Evolutionary conservation across 2,797 vertebrate species (phyloP), one percentile per base, ranked within the genome.

Genomic region (Forpus xanthops): DNA sequence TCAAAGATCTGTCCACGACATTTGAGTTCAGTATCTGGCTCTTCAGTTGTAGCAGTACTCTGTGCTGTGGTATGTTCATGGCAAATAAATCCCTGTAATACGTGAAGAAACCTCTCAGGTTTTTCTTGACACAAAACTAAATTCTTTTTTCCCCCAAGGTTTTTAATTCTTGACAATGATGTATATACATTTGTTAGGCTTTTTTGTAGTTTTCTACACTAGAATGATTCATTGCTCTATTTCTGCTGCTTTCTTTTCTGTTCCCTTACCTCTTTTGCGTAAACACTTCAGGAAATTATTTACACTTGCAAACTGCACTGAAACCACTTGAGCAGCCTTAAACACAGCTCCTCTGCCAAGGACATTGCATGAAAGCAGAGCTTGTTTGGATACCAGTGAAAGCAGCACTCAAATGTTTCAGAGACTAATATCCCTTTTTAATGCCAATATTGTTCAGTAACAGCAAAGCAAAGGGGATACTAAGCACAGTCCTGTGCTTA

Each of bases 251-350:
- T 90, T 85, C 25, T 88, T 53, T 74, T 92, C 80, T 52, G 64
- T 81, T 89, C 55, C 55, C 39, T 16, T 80, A 58, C 49, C 33
- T 85, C 53, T 92, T 82, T 66, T 64, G 64, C 20, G 5, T 76
- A 93, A 93, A 91, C 87, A 89, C 76, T 95, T 92, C 31, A 92
- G 66, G 86, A 96, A 95, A 92, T 80, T 12, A 60, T 81, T 97
- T 91, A 88, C 71, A 88, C 80, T 96, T 87, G 61, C 15, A 19
- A 19, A 84, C 55, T 93, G 62, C 52, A 86, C 47, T 88, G 83
- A 88, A 94, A 92, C 28, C 28, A 37, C 41, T 68, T 25, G 42
- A 94, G 75, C 53, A 94, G 84, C 78, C 89, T 95, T 78, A 91
- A 93, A 78, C 66, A 81, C 50, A 64, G 21, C 11, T 78, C 25